Evolutionary conservation across 2,888 invertebrate genomes (phyloP).

Genomic region (Macrophya alboannulata): DNA sequence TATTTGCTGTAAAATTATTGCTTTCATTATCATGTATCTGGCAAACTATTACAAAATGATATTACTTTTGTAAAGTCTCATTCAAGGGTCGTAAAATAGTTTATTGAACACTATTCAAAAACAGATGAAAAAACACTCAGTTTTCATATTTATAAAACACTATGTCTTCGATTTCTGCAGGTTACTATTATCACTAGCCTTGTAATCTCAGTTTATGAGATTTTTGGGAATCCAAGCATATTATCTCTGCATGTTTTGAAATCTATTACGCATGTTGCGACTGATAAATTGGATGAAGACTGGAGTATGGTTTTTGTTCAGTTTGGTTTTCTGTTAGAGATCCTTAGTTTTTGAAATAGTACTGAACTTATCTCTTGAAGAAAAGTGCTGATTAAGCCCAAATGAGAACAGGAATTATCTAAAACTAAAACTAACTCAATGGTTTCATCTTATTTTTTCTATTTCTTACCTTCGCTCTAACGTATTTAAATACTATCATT

Average conservation of each 20-base stretch:
- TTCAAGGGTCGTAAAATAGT: not conserved
- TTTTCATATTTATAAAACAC: not conserved
- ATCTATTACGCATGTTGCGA: not conserved
- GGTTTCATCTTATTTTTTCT: constrained; percentile 7
- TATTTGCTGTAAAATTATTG: constrained; percentile 1
- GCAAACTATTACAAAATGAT: not conserved
- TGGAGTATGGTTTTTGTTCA: not conserved
- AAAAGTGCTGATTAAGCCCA: not conserved
- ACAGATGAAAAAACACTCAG: not conserved
- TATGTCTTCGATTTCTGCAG: not conserved
- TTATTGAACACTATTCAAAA: not conserved
- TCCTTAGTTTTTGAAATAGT: not conserved
- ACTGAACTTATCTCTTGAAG: not conserved
- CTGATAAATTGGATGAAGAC: not conserved
- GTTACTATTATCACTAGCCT: not conserved
- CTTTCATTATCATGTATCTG: not conserved
- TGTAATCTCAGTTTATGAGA: not conserved
- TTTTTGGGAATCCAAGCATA: constrained; percentile 10
- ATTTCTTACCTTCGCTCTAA: not conserved
- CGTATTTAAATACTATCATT: not conserved
- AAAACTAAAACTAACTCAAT: constrained; percentile 25
- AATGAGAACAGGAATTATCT: not conserved
- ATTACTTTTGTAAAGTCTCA: not conserved
- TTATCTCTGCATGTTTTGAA: constrained; percentile 21
- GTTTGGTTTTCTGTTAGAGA: not conserved